phyloP scores from a whole-genome alignment of 2,888 invertebrate genomes.

The Rhaphigaster nebulosa region DNA sequence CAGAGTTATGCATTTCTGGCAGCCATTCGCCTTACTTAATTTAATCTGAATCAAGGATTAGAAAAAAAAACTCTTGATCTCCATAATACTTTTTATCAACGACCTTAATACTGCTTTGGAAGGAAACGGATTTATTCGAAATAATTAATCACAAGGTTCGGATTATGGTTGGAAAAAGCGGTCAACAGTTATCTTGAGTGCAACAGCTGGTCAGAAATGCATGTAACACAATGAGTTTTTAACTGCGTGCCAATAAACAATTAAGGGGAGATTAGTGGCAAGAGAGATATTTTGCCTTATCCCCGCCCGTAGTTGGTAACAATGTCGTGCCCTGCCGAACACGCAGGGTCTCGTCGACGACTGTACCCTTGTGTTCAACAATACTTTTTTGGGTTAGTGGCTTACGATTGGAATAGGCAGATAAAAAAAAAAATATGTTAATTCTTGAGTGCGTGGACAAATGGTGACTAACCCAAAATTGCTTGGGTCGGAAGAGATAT shows the following conservation, averaged over 20 bases:
- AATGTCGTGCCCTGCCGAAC: not conserved
- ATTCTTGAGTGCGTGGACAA: not conserved
- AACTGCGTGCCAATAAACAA: slow-evolving; percentile 17
- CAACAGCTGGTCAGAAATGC: not conserved
- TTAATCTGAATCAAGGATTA: not conserved
- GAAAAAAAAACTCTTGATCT: not conserved
- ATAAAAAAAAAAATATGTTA: not conserved
- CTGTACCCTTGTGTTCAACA: not conserved
- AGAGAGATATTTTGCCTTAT: slow-evolving; percentile 21
- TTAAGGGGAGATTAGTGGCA: not conserved
- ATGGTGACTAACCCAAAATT: not conserved
- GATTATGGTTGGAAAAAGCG: not conserved
- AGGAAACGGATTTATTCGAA: not conserved
- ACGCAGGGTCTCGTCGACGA: not conserved
- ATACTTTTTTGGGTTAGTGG: not conserved
- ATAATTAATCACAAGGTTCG: not conserved
- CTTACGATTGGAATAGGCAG: not conserved
- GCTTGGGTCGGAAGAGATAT: not conserved
- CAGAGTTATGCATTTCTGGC: not conserved
- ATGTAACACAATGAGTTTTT: slow-evolving; percentile 8
- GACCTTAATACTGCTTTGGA: not conserved
- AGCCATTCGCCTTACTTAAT: not conserved
- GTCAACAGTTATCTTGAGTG: not conserved
- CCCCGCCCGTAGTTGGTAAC: not conserved
- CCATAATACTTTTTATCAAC: not conserved